Evolutionary conservation across 1,140 invertebrate species (phyloP), one percentile per base, ranked within the genome.

Genomic region (Cyphomyrmex costatus): DNA sequence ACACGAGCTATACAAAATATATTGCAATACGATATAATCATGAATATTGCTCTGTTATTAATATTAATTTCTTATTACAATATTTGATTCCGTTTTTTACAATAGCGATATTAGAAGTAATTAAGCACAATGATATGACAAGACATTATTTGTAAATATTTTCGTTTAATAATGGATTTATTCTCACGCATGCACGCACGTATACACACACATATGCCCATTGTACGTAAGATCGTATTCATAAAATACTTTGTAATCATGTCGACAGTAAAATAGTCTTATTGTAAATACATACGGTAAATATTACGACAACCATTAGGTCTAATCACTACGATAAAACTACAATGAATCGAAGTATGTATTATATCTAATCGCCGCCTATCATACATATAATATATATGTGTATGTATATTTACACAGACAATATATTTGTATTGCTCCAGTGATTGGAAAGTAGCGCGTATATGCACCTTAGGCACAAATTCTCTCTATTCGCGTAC

Each of bases 361-460:
- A n/a, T n/a, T n/a, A n/a, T 65, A 49, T 71, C 53, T 90, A 88
- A 88, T 63, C 46, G 74, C 21, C 60, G 24, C 73, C 49, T 87
- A 63, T 85, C 78, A 71, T 56, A n/a, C 16, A 56, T 56, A 56
- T 56, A 42, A n/a, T 56, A n/a, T 56, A 56, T 53, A 53, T n/a
- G 36, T 53, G 19, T 53, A 53, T 56, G 6, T 56, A 56, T 56
- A 56, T n/a, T 42, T 8, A 42, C 36, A 42, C 36, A 42, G 36
- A 56, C n/a, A 24, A n/a, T 66, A 49, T 86, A 90, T 90, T 90
- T 83, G 49, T 91, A 91, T 91, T 91, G 89, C 89, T 91, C 19
- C 73, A 83, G 56, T 80, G 79, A 88, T 63, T 36, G 36, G 33
- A 77, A 78, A 58, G 53, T 51, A 85, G 49, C 60, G 56, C 60